Evolutionary conservation across 2,797 vertebrate species (phyloP), one percentile per base, ranked within the genome.

Genomic region (Florisuga fusca): DNA sequence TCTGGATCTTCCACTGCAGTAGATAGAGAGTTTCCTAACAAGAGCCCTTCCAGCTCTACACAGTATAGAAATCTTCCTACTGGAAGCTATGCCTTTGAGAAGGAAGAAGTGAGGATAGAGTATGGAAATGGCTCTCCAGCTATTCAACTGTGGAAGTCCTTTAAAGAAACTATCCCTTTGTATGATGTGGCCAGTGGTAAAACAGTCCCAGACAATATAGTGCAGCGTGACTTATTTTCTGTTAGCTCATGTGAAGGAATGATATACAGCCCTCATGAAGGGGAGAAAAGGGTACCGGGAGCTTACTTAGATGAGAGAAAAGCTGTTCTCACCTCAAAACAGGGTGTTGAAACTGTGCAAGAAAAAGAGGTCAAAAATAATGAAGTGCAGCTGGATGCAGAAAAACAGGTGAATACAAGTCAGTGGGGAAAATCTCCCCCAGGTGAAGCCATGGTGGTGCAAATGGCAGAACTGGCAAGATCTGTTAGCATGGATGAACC

Each of bases 131-230:
- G 97, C 54, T 97, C 96, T 57, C 96, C 94, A 90, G 92, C 96
- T 86, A 97, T 97, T 95, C 94, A 97, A 14, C 92, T 97, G n/a
- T 97, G 96, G 97, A 97, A 97, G 54, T 96, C 97, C 83, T 96
- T 97, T 85, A 98, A 98, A 90, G 96, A 97, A 96, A 97, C 97
- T 7, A 96, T 97, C 46, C 96, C 95, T 6, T 31, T 96, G 57
- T 97, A 97, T 38, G 95, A 97, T 27, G 91, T 97, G 77, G 92
- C 95, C 74, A 93, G 89, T 66, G 90, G 94, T 43, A 97, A 97
- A 89, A 51, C 94, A 36, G 90, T 94, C 66, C 89, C 96, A 79
- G 97, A 98, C 33, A 96, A 94, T 4, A 20, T 96, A 48, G 75
- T 96, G 58, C 95, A 94, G 9, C 78, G 36, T 45, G 76, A 83